These are phyloP conservation scores for Pao palembangensis DNA, from an alignment of 2,113 vertebrate species.

Conservation along the genomic window DNA sequence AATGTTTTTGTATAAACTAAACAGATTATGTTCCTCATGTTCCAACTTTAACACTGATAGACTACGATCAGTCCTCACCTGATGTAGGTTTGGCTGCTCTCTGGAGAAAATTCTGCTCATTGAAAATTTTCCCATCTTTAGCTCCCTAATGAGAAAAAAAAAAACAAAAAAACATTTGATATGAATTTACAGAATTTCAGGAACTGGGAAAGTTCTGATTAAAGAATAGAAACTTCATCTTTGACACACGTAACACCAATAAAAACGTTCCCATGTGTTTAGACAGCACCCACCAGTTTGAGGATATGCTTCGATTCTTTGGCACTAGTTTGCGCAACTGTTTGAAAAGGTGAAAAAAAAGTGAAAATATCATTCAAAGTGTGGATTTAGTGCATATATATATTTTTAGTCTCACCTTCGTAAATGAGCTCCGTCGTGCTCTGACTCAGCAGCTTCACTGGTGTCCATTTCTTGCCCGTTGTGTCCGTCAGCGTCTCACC, in stretches of 20 bases:
- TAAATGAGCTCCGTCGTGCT: constrained; percentile 65
- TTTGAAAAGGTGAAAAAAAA: background rate
- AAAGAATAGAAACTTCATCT: background rate
- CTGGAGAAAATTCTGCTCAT: constrained; percentile 92
- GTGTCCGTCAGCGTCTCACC: constrained; percentile 69
- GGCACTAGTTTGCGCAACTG: constrained; percentile 36
- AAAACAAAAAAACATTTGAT: background rate
- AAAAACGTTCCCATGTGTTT: background rate
- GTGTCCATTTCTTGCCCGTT: constrained; percentile 70
- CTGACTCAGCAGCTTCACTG: constrained; percentile 63
- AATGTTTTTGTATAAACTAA: too few species aligned
- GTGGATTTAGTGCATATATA: background rate
- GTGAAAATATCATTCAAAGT: background rate
- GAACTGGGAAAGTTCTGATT: background rate
- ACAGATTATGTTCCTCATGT: too few species aligned
- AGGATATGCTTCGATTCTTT: constrained; percentile 65
- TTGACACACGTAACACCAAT: background rate
- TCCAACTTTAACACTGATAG: too few species aligned
- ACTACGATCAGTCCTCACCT: constrained; percentile 60
- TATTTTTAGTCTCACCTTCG: constrained; percentile 53
- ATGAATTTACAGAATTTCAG: background rate
- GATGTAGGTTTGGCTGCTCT: constrained; percentile 81
- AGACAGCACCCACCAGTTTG: constrained; percentile 67
- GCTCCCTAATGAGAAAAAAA: constrained; percentile 73
- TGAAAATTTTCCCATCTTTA: constrained; percentile 88